Percentiles rank a stretch among this genome's conserved stretches.
phyloP scores from a whole-genome alignment of 1,140 invertebrate genomes.

The Drosophila sechellia region DNA sequence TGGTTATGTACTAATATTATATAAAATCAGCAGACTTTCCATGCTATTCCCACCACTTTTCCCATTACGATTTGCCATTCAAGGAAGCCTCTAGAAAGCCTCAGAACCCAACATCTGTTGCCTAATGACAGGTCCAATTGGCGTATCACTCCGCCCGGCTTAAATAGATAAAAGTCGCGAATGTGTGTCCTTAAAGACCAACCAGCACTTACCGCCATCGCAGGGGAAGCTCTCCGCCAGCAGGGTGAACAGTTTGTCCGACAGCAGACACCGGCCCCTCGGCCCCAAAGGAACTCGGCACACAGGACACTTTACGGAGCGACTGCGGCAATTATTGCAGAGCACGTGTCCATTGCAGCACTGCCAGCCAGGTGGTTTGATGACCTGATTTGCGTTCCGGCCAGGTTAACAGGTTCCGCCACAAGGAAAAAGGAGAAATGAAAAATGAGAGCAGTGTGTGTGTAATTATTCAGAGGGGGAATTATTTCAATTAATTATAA shows the following conservation, averaged over 20 bases:
- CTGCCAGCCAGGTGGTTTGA: conserved; percentile 85
- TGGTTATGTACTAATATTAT: not conserved
- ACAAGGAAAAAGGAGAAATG: not conserved
- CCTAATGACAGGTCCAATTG: conserved; percentile 69
- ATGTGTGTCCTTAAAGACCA: conserved; percentile 13
- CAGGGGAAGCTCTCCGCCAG: conserved; percentile 84
- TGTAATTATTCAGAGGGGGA: conserved; percentile 32
- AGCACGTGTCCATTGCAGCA: conserved; percentile 85
- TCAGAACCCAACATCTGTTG: conserved; percentile 1
- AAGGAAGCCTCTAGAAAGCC: not conserved
- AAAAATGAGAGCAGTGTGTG: not conserved
- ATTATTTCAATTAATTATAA: conserved; percentile 36
- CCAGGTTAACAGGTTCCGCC: not conserved
- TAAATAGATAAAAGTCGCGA: conserved; percentile 27
- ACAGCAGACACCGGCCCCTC: conserved; percentile 84
- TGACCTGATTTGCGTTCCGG: conserved; percentile 63
- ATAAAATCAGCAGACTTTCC: not conserved
- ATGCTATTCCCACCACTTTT: not conserved
- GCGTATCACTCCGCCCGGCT: conserved; percentile 42
- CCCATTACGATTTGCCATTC: not conserved
- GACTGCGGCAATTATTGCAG: conserved; percentile 84
- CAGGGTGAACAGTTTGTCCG: conserved; percentile 84
- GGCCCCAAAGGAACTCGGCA: conserved; percentile 84
- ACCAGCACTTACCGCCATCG: conserved; percentile 74
- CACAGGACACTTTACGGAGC: conserved; percentile 84